phyloP scores from a whole-genome alignment of 2,113 vertebrate species.

The Passer domesticus region DNA sequence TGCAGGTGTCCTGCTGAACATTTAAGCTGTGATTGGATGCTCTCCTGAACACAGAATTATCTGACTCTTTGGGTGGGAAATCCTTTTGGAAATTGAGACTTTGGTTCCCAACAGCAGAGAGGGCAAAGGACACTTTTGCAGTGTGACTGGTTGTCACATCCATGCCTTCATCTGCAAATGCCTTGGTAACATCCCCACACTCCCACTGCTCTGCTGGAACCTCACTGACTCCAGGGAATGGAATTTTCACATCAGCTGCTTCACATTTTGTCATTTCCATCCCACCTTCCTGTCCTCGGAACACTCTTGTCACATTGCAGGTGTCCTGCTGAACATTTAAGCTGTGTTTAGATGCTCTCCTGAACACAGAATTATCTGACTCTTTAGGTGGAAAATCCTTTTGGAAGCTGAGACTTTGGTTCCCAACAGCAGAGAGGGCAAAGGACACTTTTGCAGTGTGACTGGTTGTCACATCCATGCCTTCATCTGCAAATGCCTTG shows the following conservation, averaged over 20 bases:
- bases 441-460: constrained; percentile 51
- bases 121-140: constrained; percentile 32
- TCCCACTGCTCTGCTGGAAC: not conserved
- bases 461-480: constrained; percentile 67
- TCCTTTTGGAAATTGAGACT: not conserved
- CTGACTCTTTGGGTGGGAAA: not conserved
- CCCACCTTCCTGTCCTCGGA: constrained; percentile 49
- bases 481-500: constrained; percentile 10
- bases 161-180: constrained; percentile 51
- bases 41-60: not conserved
- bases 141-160: constrained; percentile 64
- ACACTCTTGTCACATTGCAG: constrained; percentile 39
- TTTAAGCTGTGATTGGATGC: not conserved
- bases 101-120: not conserved
- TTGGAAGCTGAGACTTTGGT: not conserved
- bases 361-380: not conserved
- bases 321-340: not conserved
- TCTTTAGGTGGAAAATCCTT: not conserved
- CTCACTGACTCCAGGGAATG: not conserved
- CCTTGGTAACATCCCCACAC: not conserved
- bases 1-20: not conserved
- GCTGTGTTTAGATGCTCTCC: not conserved
- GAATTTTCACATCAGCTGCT: constrained; percentile 9
- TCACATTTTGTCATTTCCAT: constrained; percentile 69
- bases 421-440: not conserved